Base-by-base conservation (phyloP, 2,888 invertebrate genomes). In the Melieria picta region DNA sequence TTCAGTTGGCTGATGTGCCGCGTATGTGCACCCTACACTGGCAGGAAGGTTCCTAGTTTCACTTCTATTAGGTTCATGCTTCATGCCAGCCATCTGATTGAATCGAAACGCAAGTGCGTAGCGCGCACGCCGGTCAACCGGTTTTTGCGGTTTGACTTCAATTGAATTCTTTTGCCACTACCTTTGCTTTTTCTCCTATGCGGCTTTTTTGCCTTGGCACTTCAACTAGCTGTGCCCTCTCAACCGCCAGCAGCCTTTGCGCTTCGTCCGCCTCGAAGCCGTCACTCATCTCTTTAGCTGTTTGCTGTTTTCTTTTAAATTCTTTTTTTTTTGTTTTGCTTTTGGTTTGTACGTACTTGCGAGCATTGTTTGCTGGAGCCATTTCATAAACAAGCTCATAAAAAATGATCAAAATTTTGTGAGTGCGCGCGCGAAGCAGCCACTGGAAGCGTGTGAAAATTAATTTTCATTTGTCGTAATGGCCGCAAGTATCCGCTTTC, bases 391-490 rank as follows among this genome's bases (percentile, higher is more conserved):
- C 66, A 57, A 58, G 61, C 45, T 45, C 45, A 61, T 61, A 63
- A 63, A 62, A 63, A 63, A 7, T 30, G n/a, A 46, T 58, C 63
- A 46, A 61, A 46, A 61, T 61, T 45, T 11, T 48, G 48, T 63
- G 16, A 63, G 16, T 7, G 7, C 46, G 16, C 13, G n/a, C 42
- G 11, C 13, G 5, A 30, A n/a, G 7, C 45, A 45, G 50, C 42
- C 13, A 11, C 60, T 48, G 70, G 63, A 43, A 64, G 65, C 71
- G 71, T 71, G 71, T 71, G 71, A 71, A 71, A 71, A 71, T 61
- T 58, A 47, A 71, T 61, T 71, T 65, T 16, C 50, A 55, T 61
- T 65, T 69, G 45, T 56, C 62, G 52, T 55, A 68, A 61, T 67
- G 47, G 42, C 48, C 57, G 13, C 60, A 60, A 50, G 52, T 46